Evolutionary conservation across 2,888 invertebrate species (phyloP).

Genomic region (Hirtodrosophila duncani): DNA sequence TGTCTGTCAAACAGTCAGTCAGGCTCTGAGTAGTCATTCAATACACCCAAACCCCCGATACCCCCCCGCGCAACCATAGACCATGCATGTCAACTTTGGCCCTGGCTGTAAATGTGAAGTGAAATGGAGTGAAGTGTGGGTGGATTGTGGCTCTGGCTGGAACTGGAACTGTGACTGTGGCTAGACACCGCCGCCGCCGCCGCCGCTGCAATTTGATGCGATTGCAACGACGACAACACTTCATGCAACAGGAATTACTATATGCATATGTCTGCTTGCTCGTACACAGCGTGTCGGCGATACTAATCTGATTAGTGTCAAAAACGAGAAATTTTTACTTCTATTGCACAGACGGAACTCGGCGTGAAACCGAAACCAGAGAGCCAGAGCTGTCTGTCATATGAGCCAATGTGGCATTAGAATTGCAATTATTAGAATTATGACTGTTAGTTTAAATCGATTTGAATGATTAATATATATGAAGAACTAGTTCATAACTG

Average conservation of each 20-base stretch:
- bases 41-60: constrained; percentile 37
- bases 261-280: constrained; percentile 35
- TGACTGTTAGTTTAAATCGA: too few species aligned
- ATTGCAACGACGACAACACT: constrained; percentile 5
- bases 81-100: constrained; percentile 59
- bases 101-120: not conserved
- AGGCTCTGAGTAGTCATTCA: constrained; percentile 41
- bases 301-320: constrained; percentile 78
- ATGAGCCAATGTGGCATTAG: too few species aligned
- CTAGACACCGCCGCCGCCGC: constrained; percentile 3
- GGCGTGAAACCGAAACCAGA: too few species aligned
- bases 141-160: constrained; percentile 9
- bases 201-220: constrained; percentile 61
- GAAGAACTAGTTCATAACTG: too few species aligned
- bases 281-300: constrained; percentile 74
- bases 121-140: too few species aligned
- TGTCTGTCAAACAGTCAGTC: constrained; percentile 73
- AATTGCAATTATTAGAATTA: too few species aligned
- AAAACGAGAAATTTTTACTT: constrained; percentile 29
- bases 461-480: too few species aligned
- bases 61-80: not conserved
- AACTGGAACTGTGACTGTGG: constrained; percentile 17
- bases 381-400: too few species aligned
- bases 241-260: constrained; percentile 31
- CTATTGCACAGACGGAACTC: too few species aligned